Conservation (phyloP, 2,888 invertebrate species). For the Ormia ochracea region DNA sequence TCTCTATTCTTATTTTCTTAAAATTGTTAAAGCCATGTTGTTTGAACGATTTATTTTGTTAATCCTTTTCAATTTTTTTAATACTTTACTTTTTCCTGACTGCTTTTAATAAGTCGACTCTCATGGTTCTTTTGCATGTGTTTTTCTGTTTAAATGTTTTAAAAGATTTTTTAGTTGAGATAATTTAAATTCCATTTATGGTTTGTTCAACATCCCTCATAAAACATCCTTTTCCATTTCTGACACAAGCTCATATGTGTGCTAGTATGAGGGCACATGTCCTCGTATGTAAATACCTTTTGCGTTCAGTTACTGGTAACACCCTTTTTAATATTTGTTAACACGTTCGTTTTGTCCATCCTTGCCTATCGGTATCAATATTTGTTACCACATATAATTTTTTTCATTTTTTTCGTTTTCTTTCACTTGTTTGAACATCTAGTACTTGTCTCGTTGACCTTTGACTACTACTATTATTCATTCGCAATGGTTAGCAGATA, state of each 20-base stretch:
- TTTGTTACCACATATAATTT: slow-evolving; percentile 37
- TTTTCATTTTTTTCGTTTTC: slow-evolving; percentile 9
- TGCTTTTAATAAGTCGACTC: neutral
- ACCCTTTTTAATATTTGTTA: slow-evolving; percentile 61
- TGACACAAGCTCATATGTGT: neutral
- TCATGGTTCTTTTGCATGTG: neutral
- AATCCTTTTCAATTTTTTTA: neutral
- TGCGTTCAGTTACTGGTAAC: slow-evolving; percentile 38
- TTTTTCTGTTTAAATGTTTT: slow-evolving; percentile 8
- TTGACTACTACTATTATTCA: slow-evolving; percentile 11
- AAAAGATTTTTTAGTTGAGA: slow-evolving; percentile 24
- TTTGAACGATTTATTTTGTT: neutral
- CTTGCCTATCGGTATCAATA: slow-evolving; percentile 45
- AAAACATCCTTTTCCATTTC: slow-evolving; percentile 7
- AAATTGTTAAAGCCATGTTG: no score
- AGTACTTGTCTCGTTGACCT: slow-evolving; percentile 51
- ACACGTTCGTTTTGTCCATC: slow-evolving; percentile 56
- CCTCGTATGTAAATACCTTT: slow-evolving; percentile 19
- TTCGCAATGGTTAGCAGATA: slow-evolving; percentile 10
- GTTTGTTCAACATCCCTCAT: slow-evolving; percentile 44
- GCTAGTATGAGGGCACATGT: neutral
- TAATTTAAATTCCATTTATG: slow-evolving; percentile 43
- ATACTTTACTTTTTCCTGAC: neutral
- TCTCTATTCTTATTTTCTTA: no score
- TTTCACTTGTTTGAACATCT: slow-evolving; percentile 47